A percentile compares a stretch with the other conserved stretches of the same genome.
Conservation (phyloP, 2,113 vertebrate genomes). For the Lepus timidus region DNA sequence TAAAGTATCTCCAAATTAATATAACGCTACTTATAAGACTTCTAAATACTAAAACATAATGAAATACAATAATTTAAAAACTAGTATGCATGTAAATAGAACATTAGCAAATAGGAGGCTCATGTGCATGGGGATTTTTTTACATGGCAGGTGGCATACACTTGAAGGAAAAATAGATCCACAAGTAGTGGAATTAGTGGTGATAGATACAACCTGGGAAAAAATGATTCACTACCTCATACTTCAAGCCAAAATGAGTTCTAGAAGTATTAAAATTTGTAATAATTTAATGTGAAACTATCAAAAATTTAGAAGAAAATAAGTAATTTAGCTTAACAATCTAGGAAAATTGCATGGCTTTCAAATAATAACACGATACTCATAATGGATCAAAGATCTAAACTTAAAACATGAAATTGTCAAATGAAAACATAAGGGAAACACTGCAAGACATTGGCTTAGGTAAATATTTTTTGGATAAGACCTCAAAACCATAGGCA, state of each 20-base stretch:
- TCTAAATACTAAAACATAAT: not conserved
- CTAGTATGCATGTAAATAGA: not conserved
- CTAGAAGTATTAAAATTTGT: not conserved
- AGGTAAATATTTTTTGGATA: too few relatives aligned
- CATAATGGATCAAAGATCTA: too few relatives aligned
- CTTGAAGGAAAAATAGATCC: not conserved
- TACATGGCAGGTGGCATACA: not conserved
- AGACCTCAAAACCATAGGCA: too few relatives aligned
- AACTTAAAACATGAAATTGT: too few relatives aligned
- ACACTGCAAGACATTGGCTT: too few relatives aligned
- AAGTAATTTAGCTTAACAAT: conserved; percentile 22
- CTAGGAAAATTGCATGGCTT: not conserved
- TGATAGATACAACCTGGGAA: fast-evolving
- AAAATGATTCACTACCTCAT: not conserved
- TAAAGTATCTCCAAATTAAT: not conserved
- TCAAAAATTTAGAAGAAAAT: not conserved
- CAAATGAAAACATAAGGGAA: too few relatives aligned
- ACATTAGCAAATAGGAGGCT: not conserved
- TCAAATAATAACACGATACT: conserved; percentile 3
- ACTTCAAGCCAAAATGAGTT: not conserved
- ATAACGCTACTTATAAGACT: not conserved
- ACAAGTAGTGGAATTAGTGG: not conserved
- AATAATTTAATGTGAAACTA: not conserved
- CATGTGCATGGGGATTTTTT: conserved; percentile 11
- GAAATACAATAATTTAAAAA: conserved; percentile 22